Conservation (phyloP, 2,888 invertebrate genomes). For the Netelia fuscicornis region DNA sequence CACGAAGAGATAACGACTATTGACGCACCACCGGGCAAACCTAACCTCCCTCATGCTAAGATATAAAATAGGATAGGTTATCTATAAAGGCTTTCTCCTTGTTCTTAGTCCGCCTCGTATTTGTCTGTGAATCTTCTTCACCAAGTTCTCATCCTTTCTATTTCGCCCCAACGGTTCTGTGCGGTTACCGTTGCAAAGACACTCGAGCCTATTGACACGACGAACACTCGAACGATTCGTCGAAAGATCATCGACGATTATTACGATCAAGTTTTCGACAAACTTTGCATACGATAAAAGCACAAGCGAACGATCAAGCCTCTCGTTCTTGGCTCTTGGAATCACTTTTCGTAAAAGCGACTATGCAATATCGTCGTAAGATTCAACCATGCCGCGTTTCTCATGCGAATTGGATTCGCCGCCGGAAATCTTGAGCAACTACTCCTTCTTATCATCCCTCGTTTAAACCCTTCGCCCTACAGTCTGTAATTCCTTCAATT, state of each 20-base stretch:
- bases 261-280: conserved; percentile 32
- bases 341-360: conserved; percentile 13
- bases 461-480: not conserved
- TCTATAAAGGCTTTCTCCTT: conserved; percentile 12
- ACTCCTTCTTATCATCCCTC: not conserved
- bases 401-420: conserved; percentile 21
- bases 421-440: not conserved
- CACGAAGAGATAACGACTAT: conserved; percentile 77
- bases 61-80: conserved; percentile 30
- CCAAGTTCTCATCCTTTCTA: not conserved
- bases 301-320: conserved; percentile 16
- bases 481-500: conserved; percentile 11
- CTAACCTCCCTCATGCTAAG: conserved; percentile 23
- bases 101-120: not conserved
- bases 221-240: not conserved
- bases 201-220: conserved; percentile 29
- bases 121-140: not conserved
- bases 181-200: not conserved
- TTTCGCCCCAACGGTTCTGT: not conserved
- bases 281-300: conserved; percentile 35
- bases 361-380: not conserved
- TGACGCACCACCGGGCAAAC: conserved; percentile 70
- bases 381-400: conserved; percentile 31
- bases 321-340: not conserved
- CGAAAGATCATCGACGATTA: conserved; percentile 40